Conservation (phyloP, 2,113 vertebrate species). For the Aspidoscelis tigris region DNA sequence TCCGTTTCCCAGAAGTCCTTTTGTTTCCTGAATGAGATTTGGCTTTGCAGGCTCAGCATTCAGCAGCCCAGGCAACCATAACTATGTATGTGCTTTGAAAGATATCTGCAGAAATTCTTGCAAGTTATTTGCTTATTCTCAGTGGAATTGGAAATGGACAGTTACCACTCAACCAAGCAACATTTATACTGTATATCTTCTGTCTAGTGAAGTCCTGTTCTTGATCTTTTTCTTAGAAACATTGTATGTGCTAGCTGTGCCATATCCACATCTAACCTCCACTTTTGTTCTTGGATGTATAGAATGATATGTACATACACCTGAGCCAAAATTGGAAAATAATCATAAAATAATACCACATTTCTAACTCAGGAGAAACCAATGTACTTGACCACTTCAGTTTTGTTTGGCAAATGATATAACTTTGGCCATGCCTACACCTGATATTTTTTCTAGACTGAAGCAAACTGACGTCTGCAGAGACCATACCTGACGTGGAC, state of each 20-base stretch:
- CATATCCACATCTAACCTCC: neutral
- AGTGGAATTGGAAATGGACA: no score
- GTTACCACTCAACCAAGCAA: neutral
- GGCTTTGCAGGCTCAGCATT: neutral
- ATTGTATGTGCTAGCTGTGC: neutral
- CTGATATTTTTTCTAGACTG: no score
- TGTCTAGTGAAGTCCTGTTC: neutral
- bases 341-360: no score
- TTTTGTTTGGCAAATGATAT: no score
- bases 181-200: neutral
- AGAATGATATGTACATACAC: no score
- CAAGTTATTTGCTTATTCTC: no score
- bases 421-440: no score
- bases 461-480: no score
- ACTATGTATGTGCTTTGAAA: neutral
- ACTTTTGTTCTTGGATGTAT: neutral
- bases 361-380: no score
- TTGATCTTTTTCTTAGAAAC: neutral
- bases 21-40: neutral
- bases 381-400: no score
- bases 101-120: neutral
- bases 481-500: no score
- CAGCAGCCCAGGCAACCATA: neutral
- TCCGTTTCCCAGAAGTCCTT: neutral
- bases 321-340: no score